phyloP scores from a whole-genome alignment of 2,888 invertebrate species.

The Scaeva pyrastri region DNA sequence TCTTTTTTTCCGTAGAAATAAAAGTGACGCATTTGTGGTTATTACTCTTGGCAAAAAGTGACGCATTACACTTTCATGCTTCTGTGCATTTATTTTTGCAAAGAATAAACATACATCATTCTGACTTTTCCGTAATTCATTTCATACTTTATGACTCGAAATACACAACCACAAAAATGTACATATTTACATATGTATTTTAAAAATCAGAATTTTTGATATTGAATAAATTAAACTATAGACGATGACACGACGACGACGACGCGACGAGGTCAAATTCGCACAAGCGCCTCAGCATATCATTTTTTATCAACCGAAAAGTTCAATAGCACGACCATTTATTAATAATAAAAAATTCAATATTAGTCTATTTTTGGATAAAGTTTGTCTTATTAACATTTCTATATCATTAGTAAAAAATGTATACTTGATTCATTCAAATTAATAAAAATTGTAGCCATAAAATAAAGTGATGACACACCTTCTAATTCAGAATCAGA shows the following conservation, averaged over 20 bases:
- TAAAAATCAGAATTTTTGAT: constrained; percentile 21
- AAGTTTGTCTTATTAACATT: not conserved
- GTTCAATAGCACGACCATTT: constrained; percentile 69
- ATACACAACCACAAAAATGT: not conserved
- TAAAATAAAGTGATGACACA: constrained; percentile 41
- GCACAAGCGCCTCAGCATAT: constrained; percentile 9
- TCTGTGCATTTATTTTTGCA: constrained; percentile 9
- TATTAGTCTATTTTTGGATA: not conserved
- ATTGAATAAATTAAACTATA: constrained; percentile 44
- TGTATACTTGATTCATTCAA: not conserved
- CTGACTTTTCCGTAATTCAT: not conserved
- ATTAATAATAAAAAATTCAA: constrained; percentile 3
- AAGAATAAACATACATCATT: not conserved
- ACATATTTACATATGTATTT: constrained; percentile 9
- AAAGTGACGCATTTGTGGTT: not conserved
- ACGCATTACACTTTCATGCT: constrained; percentile 31
- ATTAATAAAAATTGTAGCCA: constrained; percentile 7
- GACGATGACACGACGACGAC: too few relatives aligned
- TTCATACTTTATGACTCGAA: not conserved
- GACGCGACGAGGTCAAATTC: constrained; percentile 39
- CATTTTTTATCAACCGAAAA: constrained; percentile 42
- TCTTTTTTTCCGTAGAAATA: not conserved
- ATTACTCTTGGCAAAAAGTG: not conserved
- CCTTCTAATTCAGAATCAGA: constrained; percentile 38
- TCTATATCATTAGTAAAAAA: constrained; percentile 11